A percentile compares a stretch with the other conserved stretches of the same genome.
Evolutionary conservation across 1,140 invertebrate genomes (phyloP).

Genomic region (Goniozus legneri): DNA sequence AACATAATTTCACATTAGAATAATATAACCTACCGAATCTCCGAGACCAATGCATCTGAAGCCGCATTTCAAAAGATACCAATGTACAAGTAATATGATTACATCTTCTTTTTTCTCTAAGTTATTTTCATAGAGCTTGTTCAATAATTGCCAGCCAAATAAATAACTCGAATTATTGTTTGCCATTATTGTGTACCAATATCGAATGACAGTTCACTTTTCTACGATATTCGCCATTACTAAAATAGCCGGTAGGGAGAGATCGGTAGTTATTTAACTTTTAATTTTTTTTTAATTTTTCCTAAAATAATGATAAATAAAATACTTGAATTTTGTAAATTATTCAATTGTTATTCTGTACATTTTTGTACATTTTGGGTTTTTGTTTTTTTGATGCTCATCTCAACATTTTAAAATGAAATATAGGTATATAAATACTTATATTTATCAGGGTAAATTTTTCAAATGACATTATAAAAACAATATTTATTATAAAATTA

Average conservation of each 20-base stretch:
- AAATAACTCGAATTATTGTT: conserved; percentile 12
- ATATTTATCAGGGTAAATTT: neutral
- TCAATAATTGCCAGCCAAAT: conserved; percentile 74
- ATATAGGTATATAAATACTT: neutral
- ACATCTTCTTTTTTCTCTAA: conserved; percentile 68
- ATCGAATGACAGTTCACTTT: conserved; percentile 17
- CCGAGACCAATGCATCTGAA: conserved; percentile 71
- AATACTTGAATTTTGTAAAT: no score
- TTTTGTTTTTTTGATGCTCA: no score
- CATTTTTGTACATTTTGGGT: no score
- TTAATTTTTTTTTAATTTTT: no score
- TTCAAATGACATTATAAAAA: neutral
- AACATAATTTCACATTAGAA: neutral
- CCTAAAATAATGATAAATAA: no score
- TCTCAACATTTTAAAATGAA: no score
- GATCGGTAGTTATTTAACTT: no score
- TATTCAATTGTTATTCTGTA: no score
- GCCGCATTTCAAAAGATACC: conserved; percentile 66
- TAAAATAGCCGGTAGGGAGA: no score
- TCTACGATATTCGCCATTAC: no score
- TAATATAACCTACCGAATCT: conserved; percentile 59
- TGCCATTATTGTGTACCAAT: no score
- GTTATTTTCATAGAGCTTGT: conserved; percentile 60
- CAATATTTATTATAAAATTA: neutral
- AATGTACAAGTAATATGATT: conserved; percentile 67